A percentile compares a stretch with the other conserved stretches of the same genome.
Conservation (phyloP, 2,888 invertebrate genomes). For the Melinopterus prodromus region DNA sequence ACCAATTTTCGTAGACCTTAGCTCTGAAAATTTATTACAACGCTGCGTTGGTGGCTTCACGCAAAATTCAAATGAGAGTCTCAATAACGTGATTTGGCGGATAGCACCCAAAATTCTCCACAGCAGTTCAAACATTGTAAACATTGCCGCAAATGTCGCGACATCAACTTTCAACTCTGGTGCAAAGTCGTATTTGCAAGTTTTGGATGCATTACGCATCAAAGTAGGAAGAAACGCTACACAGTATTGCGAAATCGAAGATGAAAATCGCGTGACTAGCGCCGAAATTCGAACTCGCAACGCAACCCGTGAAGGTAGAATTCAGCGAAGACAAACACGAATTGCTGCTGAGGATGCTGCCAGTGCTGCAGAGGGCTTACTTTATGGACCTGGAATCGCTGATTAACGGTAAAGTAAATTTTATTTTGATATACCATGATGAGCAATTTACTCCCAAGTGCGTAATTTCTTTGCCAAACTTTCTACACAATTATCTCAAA, state of each 20-base stretch:
- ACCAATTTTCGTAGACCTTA: slow-evolving; percentile 15
- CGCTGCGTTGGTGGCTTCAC: neutral
- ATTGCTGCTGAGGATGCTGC: neutral
- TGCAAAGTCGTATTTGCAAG: neutral
- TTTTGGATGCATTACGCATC: neutral
- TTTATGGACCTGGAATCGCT: neutral
- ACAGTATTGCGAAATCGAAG: slow-evolving; percentile 4
- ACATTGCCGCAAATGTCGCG: slow-evolving; percentile 4
- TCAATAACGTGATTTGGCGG: slow-evolving; percentile 9
- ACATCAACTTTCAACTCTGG: neutral
- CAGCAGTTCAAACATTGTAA: neutral
- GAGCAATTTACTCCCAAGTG: neutral
- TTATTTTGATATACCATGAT: neutral
- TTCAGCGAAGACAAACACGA: neutral
- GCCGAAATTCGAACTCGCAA: neutral
- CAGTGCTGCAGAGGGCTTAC: neutral
- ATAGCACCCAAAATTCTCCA: neutral
- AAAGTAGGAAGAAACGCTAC: neutral
- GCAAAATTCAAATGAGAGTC: slow-evolving; percentile 14
- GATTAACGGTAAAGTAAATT: neutral
- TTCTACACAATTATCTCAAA: neutral
- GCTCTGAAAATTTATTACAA: slow-evolving; percentile 5
- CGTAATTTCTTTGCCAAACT: neutral
- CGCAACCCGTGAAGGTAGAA: neutral
- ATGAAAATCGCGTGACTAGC: neutral